Base-by-base conservation (phyloP, 2,113 vertebrate species). In the Promerops cafer region DNA sequence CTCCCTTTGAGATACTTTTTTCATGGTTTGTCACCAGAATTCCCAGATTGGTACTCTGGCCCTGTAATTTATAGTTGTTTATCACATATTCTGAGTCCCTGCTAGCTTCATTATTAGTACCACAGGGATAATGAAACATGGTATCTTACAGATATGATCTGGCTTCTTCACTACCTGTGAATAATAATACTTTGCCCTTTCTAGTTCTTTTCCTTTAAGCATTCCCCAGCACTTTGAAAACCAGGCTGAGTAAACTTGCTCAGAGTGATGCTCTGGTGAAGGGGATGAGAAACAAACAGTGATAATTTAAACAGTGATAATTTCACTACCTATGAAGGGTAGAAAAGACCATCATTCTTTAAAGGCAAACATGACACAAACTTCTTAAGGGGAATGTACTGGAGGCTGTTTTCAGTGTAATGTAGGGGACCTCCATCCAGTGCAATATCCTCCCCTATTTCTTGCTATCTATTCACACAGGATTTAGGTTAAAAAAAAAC, bases 51-150 rank as follows among this genome's bases (percentile, higher is more conserved):
- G 80, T 93, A 35, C 69, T 95, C 57, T 89, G 45, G n/a, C 64
- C 23, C 61, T 92, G 40, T 82, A 94, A 96, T 96, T 95, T 94
- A 71, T 75, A 31, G 88, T 93, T 95, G 94, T 94, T 96, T 94
- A 93, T 96, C 90, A 65, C 86, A 18, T 65, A 86, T 90, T 93
- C 66, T 82, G 92, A 94, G 88, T 83, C 79, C 86, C 90, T 87
- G 0, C 94, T 84, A 94, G 72, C 86, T 89, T 96, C 88, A 78
- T 95, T 94, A 94, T 95, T 94, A 94, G 90, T 82, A 64, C 92
- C 96, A 93, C 88, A 96, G 96, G 96, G 80, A 79, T 94, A 93
- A 95, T 95, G 96, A 96, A 97, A 94, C 92, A 44, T 65, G 64
- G 28, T 69, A 75, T 93, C 83, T 83, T 95, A 84, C 65, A 94